Evolutionary conservation across 2,888 invertebrate species (phyloP).

Genomic region (Pachydiplax longipennis): DNA sequence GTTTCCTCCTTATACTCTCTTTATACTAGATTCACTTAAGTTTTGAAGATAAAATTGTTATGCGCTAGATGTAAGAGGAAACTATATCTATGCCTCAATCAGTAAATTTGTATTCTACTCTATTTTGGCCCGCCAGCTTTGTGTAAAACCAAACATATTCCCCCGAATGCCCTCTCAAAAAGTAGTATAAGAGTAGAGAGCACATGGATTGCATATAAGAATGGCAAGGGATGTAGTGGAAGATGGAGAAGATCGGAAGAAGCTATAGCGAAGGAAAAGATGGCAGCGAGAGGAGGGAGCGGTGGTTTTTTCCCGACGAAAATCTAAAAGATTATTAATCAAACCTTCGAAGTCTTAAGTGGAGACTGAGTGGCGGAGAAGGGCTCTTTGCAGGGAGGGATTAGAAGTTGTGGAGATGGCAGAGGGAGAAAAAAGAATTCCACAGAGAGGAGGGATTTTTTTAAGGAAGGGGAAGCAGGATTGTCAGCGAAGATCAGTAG

Average conservation of each 20-base stretch:
- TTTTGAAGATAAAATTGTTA: too few species aligned
- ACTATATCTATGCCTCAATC: too few species aligned
- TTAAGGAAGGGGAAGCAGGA: background rate
- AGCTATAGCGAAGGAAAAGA: background rate
- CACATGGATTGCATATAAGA: background rate
- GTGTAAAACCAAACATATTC: too few species aligned
- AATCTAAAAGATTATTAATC: constrained; percentile 1
- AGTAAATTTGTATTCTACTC: too few species aligned
- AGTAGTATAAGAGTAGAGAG: background rate
- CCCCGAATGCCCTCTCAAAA: too few species aligned
- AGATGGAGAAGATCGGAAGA: background rate
- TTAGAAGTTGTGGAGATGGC: background rate
- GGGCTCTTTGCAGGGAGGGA: background rate
- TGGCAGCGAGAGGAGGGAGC: background rate
- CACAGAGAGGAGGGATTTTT: background rate
- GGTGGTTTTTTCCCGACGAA: background rate
- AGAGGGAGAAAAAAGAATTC: background rate
- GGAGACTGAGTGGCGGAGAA: background rate
- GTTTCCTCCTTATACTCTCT: too few species aligned
- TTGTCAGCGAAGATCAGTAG: background rate
- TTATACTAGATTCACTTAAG: too few species aligned
- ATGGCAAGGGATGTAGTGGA: background rate
- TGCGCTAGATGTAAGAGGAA: too few species aligned
- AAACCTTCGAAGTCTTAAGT: background rate
- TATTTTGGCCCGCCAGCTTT: too few species aligned